Conservation (phyloP, 1,140 invertebrate genomes). For the Drosophila malerkotliana region DNA sequence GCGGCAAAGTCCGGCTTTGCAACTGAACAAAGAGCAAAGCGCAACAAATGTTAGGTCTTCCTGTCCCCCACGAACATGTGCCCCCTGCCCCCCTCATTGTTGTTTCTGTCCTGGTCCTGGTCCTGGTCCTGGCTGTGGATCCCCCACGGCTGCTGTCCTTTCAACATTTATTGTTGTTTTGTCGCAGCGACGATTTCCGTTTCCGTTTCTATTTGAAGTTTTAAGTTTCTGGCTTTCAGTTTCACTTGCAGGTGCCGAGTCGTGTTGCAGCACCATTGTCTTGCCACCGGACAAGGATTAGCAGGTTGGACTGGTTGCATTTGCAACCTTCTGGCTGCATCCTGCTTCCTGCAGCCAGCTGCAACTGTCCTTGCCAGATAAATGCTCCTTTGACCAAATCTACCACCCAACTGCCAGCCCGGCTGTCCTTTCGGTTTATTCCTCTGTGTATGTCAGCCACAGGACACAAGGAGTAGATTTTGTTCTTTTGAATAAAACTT, state of each 20-base stretch:
- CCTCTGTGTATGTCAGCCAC: too few species aligned
- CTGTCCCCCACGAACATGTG: conserved; percentile 2
- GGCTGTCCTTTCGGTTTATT: too few species aligned
- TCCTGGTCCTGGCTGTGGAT: not conserved
- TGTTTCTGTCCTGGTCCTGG: too few species aligned
- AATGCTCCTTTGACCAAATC: not conserved
- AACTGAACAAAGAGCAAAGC: conserved; percentile 49
- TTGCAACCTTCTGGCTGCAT: not conserved
- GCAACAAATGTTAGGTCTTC: conserved; percentile 60
- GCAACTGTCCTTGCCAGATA: not conserved
- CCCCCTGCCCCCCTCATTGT: too few species aligned
- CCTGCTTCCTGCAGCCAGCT: not conserved
- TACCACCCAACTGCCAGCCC: too few species aligned
- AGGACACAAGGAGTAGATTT: not conserved
- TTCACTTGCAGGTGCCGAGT: not conserved
- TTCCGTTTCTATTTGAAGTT: conserved; percentile 15
- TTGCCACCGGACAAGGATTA: not conserved
- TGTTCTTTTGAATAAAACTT: too few species aligned
- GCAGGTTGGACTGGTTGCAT: not conserved
- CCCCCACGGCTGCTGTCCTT: not conserved
- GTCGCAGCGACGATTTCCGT: conserved; percentile 9
- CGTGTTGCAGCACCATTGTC: not conserved
- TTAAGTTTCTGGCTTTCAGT: not conserved
- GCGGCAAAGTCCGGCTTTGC: conserved; percentile 8
- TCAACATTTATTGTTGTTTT: conserved; percentile 3